Evolutionary conservation across 2,888 invertebrate genomes (phyloP).

Genomic region (Tenthredo mesomela): DNA sequence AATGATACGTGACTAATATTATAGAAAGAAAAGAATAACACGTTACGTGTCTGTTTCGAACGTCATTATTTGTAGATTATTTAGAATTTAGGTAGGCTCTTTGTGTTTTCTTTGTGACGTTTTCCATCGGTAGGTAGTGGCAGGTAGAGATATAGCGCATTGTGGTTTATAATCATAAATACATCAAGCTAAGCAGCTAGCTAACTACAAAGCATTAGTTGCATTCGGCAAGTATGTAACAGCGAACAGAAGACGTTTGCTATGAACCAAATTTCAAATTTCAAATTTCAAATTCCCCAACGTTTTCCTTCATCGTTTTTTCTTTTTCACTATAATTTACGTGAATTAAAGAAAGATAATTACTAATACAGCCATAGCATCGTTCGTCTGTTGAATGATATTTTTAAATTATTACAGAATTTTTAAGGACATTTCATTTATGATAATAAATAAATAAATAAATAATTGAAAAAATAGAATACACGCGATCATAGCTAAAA

Average conservation of each 20-base stretch:
- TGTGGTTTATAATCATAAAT: slow-evolving; percentile 33
- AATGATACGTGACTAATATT: slow-evolving; percentile 16
- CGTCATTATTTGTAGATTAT: slow-evolving; percentile 36
- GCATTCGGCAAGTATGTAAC: slow-evolving; percentile 25
- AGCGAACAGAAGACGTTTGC: slow-evolving; percentile 31
- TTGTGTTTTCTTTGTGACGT: background rate
- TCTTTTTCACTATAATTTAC: background rate
- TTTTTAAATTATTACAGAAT: background rate
- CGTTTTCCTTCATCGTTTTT: background rate
- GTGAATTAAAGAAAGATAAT: background rate
- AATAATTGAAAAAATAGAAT: background rate
- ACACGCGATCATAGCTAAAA: slow-evolving; percentile 44
- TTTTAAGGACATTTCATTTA: slow-evolving; percentile 23
- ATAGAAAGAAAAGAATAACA: background rate
- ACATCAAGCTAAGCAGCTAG: slow-evolving; percentile 25
- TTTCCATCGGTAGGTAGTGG: slow-evolving; percentile 21
- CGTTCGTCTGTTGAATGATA: slow-evolving; percentile 24
- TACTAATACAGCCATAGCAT: slow-evolving; percentile 8
- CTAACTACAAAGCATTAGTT: background rate
- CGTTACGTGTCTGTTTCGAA: slow-evolving; percentile 4
- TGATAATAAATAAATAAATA: background rate
- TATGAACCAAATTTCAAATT: slow-evolving; percentile 32
- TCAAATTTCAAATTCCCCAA: background rate
- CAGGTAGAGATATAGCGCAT: slow-evolving; percentile 34
- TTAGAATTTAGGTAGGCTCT: slow-evolving; percentile 32